Percentiles rank a stretch among this genome's conserved stretches.
These are phyloP conservation scores for Sinhomidia bicolor DNA, from an alignment of 2,888 invertebrate species.

Conservation along the genomic window DNA sequence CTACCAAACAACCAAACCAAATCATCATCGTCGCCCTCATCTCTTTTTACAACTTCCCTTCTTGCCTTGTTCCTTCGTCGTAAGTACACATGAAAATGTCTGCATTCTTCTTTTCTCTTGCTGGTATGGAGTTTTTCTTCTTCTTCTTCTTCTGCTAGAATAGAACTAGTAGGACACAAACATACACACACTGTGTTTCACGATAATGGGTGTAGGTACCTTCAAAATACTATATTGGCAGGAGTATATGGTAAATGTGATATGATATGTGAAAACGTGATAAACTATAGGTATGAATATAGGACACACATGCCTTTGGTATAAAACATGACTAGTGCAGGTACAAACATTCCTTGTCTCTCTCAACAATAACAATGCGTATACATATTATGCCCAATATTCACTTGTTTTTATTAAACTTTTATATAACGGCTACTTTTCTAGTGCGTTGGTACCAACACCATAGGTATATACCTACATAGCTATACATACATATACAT, in stretches of 20 bases:
- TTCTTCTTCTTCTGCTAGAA: neutral
- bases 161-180: constrained; percentile 31
- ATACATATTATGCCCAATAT: neutral
- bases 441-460: constrained; percentile 37
- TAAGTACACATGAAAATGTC: constrained; percentile 31
- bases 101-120: constrained; percentile 55
- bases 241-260: constrained; percentile 22
- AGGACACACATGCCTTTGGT: constrained; percentile 17
- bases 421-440: constrained; percentile 26
- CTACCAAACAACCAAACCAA: too few relatives aligned
- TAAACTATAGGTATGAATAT: constrained; percentile 43
- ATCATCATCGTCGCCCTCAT: neutral
- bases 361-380: neutral
- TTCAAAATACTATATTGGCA: neutral
- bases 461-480: neutral
- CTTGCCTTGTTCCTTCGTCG: constrained; percentile 41
- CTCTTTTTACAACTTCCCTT: constrained; percentile 50
- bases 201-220: neutral
- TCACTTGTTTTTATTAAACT: constrained; percentile 47
- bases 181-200: constrained; percentile 15
- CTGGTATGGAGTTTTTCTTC: neutral
- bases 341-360: constrained; percentile 6
- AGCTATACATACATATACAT: neutral
- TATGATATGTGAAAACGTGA: constrained; percentile 34
- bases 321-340: neutral